phyloP scores from a whole-genome alignment of 2,797 vertebrate genomes.

The Denticeps clupeoides region DNA sequence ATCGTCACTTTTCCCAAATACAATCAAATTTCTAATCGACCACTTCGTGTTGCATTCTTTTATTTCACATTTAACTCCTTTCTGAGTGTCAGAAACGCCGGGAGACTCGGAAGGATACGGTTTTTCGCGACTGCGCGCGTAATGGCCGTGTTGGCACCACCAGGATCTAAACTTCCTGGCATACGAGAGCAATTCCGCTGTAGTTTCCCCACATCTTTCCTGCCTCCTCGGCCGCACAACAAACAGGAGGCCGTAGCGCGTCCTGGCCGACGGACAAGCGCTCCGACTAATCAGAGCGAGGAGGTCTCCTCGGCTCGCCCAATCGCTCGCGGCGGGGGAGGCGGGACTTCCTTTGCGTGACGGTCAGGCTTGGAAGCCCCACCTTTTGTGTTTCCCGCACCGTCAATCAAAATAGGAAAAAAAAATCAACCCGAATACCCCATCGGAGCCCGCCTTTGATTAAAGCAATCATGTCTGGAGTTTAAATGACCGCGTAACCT shows the following conservation, averaged over 20 bases:
- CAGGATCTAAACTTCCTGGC: slow-evolving; percentile 35
- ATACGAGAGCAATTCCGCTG: slow-evolving; percentile 48
- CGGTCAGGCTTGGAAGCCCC: slow-evolving; percentile 81
- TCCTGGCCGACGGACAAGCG: slow-evolving; percentile 27
- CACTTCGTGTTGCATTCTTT: too few relatives aligned
- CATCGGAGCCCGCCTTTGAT: slow-evolving; percentile 76
- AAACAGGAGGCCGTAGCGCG: slow-evolving; percentile 61
- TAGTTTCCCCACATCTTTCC: slow-evolving; percentile 41
- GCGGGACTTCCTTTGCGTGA: slow-evolving; percentile 82
- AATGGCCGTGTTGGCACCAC: slow-evolving; percentile 7
- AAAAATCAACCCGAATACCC: slow-evolving; percentile 74
- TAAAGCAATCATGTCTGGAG: slow-evolving; percentile 74
- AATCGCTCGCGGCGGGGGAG: slow-evolving; percentile 44
- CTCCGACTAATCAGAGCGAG: slow-evolving; percentile 42
- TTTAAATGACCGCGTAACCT: slow-evolving; percentile 60
- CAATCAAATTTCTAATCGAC: too few relatives aligned
- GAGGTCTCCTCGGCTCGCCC: too few relatives aligned
- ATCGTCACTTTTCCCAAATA: too few relatives aligned
- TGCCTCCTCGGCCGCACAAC: slow-evolving; percentile 35
- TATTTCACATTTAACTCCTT: too few relatives aligned
- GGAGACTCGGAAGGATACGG: too few relatives aligned
- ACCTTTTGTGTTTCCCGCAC: slow-evolving; percentile 98
- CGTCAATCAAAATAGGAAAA: slow-evolving; percentile 98
- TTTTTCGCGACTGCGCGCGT: too few relatives aligned
- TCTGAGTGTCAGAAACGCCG: too few relatives aligned